These are phyloP conservation scores for Branchinecta lynchi DNA, from an alignment of 1,140 invertebrate species.

Conservation along the genomic window DNA sequence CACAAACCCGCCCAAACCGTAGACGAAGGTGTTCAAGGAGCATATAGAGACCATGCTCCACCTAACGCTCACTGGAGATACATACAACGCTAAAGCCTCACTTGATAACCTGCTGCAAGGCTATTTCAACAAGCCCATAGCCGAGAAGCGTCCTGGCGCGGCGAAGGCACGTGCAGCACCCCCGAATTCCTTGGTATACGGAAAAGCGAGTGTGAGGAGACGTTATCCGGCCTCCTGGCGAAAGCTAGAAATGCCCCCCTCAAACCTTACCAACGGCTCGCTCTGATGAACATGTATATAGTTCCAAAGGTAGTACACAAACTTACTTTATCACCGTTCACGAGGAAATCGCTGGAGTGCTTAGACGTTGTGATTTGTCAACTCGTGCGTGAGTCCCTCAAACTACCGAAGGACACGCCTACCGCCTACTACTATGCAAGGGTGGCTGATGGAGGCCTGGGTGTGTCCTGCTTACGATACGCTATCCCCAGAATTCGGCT, in stretches of 20 bases:
- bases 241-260: neutral
- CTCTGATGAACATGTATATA: neutral
- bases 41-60: too few relatives aligned
- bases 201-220: neutral
- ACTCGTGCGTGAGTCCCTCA: neutral
- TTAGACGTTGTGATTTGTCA: neutral
- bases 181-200: too few relatives aligned
- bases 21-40: too few relatives aligned
- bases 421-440: neutral
- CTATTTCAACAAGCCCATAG: too few relatives aligned
- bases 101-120: too few relatives aligned
- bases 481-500: neutral
- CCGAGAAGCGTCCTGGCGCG: too few relatives aligned
- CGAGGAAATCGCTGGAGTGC: neutral
- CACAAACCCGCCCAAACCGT: too few relatives aligned
- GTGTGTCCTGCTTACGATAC: neutral
- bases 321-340: neutral
- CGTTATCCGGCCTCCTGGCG: neutral
- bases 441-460: neutral
- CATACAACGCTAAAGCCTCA: too few relatives aligned
- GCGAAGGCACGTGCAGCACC: too few relatives aligned
- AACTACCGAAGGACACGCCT: neutral
- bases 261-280: neutral
- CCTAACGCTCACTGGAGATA: too few relatives aligned
- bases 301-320: neutral